Percentiles rank a stretch among this genome's conserved stretches.
Evolutionary conservation across 2,113 vertebrate genomes (phyloP).

Genomic region (Anhinga anhinga): DNA sequence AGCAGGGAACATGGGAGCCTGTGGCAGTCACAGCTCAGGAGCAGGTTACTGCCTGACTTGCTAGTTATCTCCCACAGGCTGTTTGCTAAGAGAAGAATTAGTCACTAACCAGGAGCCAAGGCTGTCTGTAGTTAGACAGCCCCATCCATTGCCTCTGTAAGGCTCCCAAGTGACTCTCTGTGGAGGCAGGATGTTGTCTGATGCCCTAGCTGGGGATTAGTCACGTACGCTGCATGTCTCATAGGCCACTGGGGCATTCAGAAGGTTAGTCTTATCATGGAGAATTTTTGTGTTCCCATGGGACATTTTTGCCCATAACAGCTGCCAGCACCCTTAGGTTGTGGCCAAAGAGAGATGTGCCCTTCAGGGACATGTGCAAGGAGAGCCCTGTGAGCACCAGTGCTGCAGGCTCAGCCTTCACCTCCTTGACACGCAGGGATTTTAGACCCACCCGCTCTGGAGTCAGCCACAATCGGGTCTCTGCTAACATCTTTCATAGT

Average conservation of each 20-base stretch:
- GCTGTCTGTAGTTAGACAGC: neutral
- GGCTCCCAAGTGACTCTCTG: neutral
- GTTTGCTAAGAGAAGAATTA: neutral
- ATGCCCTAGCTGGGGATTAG: neutral
- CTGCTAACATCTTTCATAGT: neutral
- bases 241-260: neutral
- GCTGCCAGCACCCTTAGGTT: neutral
- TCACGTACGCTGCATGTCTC: neutral
- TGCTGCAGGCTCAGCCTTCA: neutral
- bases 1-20: neutral
- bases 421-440: neutral
- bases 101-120: neutral
- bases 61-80: neutral
- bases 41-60: neutral
- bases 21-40: neutral
- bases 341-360: rapidly evolving
- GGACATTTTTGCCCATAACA: neutral
- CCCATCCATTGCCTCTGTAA: neutral
- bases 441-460: neutral
- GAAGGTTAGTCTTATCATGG: neutral
- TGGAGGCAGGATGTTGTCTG: neutral
- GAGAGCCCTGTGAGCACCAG: neutral
- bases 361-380: neutral
- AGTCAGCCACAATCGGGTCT: neutral
- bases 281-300: neutral